Evolutionary conservation across 2,888 invertebrate genomes (phyloP).

Genomic region (Lymantria dispar): DNA sequence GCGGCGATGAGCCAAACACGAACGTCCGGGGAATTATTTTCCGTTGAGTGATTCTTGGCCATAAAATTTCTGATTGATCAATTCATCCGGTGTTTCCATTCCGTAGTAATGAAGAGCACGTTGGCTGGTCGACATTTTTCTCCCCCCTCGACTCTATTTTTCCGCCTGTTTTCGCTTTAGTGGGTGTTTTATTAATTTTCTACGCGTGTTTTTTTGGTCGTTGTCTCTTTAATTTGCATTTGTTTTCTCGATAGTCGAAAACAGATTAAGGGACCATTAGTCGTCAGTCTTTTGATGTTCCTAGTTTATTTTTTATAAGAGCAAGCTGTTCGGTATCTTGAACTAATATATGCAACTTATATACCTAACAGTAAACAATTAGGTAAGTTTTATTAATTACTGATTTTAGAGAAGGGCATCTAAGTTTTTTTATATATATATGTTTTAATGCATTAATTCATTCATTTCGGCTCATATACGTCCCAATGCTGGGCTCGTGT

Average conservation of each 20-base stretch:
- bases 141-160: conserved; percentile 66
- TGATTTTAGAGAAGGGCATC: too few relatives aligned
- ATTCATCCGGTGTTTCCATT: conserved; percentile 78
- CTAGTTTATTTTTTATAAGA: too few relatives aligned
- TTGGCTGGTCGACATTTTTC: conserved; percentile 62
- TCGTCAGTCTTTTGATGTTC: neutral
- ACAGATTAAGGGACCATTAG: conserved; percentile 51
- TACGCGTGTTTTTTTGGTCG: conserved; percentile 45
- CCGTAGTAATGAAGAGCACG: conserved; percentile 76
- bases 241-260: conserved; percentile 52
- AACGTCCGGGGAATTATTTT: conserved; percentile 78
- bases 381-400: too few relatives aligned
- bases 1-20: conserved; percentile 75
- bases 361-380: too few relatives aligned
- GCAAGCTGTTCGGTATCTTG: too few relatives aligned
- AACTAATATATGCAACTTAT: too few relatives aligned
- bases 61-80: conserved; percentile 82
- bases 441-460: too few relatives aligned
- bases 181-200: conserved; percentile 78
- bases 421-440: too few relatives aligned
- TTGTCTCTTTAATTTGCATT: conserved; percentile 35
- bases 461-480: too few relatives aligned
- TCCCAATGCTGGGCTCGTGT: too few relatives aligned
- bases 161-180: conserved; percentile 77
- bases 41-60: conserved; percentile 80